These are phyloP conservation scores for Habrosyne pyritoides DNA, from an alignment of 2,888 invertebrate genomes.

Conservation along the genomic window DNA sequence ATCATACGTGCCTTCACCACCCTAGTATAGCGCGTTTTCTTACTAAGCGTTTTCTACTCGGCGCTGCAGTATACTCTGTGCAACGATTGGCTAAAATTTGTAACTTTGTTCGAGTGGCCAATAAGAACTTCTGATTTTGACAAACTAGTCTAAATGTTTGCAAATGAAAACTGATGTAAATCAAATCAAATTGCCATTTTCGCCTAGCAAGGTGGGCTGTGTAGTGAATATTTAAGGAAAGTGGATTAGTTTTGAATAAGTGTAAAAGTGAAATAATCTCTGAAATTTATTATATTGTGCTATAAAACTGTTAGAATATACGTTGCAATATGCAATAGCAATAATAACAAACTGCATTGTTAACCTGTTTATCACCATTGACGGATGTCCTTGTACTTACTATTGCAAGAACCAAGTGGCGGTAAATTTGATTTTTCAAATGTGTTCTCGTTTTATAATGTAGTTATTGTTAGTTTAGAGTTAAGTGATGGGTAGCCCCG, in stretches of 20 bases:
- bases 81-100: constrained; percentile 5
- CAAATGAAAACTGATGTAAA: constrained; percentile 34
- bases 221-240: constrained; percentile 39
- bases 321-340: constrained; percentile 26
- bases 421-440: constrained; percentile 75
- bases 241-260: constrained; percentile 39
- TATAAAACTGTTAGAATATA: constrained; percentile 18
- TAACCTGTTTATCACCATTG: constrained; percentile 81
- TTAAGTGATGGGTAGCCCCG: constrained; percentile 71
- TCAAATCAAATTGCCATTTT: constrained; percentile 64
- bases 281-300: constrained; percentile 18
- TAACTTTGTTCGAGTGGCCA: constrained; percentile 1
- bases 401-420: constrained; percentile 76
- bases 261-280: constrained; percentile 34
- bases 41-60: not conserved
- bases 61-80: not conserved
- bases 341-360: constrained; percentile 63
- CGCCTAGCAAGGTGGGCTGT: constrained; percentile 45
- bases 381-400: constrained; percentile 79
- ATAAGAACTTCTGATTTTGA: constrained; percentile 7
- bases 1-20: too few relatives aligned
- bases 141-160: constrained; percentile 10
- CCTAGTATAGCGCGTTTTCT: not conserved
- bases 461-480: constrained; percentile 33
- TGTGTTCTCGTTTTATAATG: constrained; percentile 55